These are phyloP conservation scores for Graphium colonna DNA, from an alignment of 2,888 invertebrate genomes.

Conservation along the genomic window DNA sequence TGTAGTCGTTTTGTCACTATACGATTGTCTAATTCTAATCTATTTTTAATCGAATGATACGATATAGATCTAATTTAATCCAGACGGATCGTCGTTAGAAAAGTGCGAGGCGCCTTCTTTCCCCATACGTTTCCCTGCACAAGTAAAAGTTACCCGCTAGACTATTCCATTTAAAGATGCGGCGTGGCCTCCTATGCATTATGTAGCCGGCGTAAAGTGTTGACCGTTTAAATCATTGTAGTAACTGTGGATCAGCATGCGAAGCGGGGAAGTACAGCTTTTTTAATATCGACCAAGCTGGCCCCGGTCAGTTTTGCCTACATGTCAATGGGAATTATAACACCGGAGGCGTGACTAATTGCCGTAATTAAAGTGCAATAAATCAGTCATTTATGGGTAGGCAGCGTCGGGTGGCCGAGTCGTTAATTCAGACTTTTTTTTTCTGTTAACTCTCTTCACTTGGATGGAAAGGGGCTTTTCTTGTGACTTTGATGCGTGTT, in stretches of 20 bases:
- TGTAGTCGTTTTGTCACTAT: no score
- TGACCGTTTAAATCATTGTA: conserved; percentile 32
- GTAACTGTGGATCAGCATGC: conserved; percentile 37
- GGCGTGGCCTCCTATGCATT: conserved; percentile 15
- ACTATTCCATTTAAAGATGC: conserved; percentile 20
- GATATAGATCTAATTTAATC: no score
- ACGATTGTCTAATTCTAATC: no score
- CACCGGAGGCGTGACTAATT: conserved; percentile 63
- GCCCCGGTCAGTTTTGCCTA: conserved; percentile 30
- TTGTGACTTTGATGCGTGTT: conserved; percentile 3
- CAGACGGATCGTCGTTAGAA: no score
- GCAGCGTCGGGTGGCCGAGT: conserved; percentile 26
- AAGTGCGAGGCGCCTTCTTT: conserved; percentile 1
- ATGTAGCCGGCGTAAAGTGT: conserved; percentile 29
- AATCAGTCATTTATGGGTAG: conserved; percentile 54
- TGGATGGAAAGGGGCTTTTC: conserved; percentile 6
- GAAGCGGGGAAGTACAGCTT: conserved; percentile 25
- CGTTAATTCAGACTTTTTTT: conserved; percentile 16
- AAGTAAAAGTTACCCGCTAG: conserved; percentile 11
- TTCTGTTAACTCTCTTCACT: conserved; percentile 1
- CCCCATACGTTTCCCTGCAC: background rate
- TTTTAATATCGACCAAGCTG: conserved; percentile 32
- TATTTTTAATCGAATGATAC: no score
- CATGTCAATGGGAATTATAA: conserved; percentile 40
- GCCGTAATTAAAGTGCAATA: conserved; percentile 59